Base-by-base conservation (phyloP, 2,113 vertebrate genomes). In the Solea solea region DNA sequence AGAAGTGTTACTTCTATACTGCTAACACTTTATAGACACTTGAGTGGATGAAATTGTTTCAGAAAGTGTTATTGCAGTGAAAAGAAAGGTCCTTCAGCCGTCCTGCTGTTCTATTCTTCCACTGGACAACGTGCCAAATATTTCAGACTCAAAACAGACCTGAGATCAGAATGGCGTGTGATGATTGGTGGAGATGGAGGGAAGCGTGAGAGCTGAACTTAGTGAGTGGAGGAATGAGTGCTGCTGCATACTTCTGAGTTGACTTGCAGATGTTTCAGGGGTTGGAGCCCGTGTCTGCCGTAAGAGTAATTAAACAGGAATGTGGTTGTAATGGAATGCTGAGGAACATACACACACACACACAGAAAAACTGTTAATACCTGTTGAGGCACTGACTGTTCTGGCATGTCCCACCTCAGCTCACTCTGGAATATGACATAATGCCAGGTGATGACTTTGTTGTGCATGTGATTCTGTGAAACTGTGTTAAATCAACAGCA, bases 241-340 rank as follows among this genome's bases (percentile, higher is more conserved):
- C 5, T n/a, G 15, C 69, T 12, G 40, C 67, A 59, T 83, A 15
- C 52, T 50, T 84, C 42, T n/a, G 25, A 64, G 56, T 64, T 78
- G 69, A 79, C 59, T 34, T 56, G 41, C 84, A 85, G 66, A 78
- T 76, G 77, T 84, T 72, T 74, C 5, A 7, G 42, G 42, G 78
- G 58, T 34, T 59, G 49, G 8, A 58, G 58, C 10, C 48, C 42
- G 4, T 9, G 12, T 70, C 46, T 64, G 55, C 53, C 3, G 50
- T 60, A 49, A 55, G 44, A 61, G 45, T 56, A 15, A 78, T 86
- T 64, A 15, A 59, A 57, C 9, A 76, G 85, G 87, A 88, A 89
- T 85, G 85, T 15, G n/a, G 70, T 42, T 3, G 51, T 76, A 64
- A 58, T n/a, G 55, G 55, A 69, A 54, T 46, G 68, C 25, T 39